Base-by-base conservation (phyloP, 2,888 invertebrate genomes). In the Sericinus montela region DNA sequence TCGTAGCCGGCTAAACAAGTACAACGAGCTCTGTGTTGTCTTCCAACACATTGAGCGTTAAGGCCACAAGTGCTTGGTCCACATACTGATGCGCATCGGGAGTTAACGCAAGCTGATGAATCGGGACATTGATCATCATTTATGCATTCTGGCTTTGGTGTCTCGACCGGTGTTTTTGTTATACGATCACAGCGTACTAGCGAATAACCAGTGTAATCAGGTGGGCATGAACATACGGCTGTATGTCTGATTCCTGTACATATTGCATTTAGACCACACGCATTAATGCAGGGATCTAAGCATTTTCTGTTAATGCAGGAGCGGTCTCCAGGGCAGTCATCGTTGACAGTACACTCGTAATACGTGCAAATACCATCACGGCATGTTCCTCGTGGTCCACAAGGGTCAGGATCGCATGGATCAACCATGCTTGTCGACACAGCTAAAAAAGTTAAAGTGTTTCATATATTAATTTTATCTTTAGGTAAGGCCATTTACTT, bases 301-400 rank as follows among this genome's bases (percentile, higher is more conserved):
- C 97, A 97, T 78, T 94, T 95, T 65, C 95, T 94, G 50, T 92
- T 92, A 63, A 94, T 93, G 69, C 97, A 97, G 0, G 95, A 92
- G 54, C 93, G 92, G 65, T 95, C 93, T 56, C 94, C 91, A 0
- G 95, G 90, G 75, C 97, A 97, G 59, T 97, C 97, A 52, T 94
- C 94, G 68, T 97, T 97, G 54, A 95, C 93, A 6, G 96, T 90
- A 75, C 97, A 97, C 76, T 97, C 97, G 0, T 96, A 96, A 75
- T 95, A 96, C 6, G 90, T 88, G 63, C 94, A 94, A 52, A 88
- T 83, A 14, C 92, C 92, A 47, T 90, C 90, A 39, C 91, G 91
- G 60, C 94, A 94, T 40, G 91, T 85, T 30, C 93, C 92, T 67
- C 93, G 93, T 47, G 92, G 90, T 45, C 93, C 93, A 68, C 94